A percentile compares a stretch with the other conserved stretches of the same genome.
These are phyloP conservation scores for Chrysotoxum bicinctum DNA, from an alignment of 2,888 invertebrate genomes.

Conservation along the genomic window DNA sequence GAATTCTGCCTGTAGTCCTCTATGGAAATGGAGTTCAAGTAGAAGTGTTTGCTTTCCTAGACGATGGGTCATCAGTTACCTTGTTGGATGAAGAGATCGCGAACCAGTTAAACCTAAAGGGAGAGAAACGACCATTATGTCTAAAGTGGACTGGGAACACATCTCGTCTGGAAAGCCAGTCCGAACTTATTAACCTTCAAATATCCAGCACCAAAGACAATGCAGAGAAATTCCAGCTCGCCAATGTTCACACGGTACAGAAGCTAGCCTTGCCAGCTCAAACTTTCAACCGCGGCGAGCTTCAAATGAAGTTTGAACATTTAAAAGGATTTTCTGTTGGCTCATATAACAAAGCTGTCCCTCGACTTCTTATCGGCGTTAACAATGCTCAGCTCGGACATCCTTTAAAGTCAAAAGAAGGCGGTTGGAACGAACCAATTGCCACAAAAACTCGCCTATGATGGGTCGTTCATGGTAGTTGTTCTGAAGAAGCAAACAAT, in stretches of 20 bases:
- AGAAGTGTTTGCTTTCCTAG: not conserved
- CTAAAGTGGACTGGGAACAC: not conserved
- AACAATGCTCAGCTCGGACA: conserved; percentile 3
- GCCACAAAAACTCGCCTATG: conserved; percentile 43
- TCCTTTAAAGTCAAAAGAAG: conserved; percentile 17
- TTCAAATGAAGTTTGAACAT: not conserved
- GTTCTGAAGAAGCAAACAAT: not conserved
- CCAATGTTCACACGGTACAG: not conserved
- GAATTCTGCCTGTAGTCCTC: not conserved
- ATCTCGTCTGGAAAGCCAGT: not conserved
- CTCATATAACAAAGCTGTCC: not conserved
- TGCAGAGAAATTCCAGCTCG: not conserved
- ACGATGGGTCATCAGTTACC: not conserved
- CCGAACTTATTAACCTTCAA: not conserved
- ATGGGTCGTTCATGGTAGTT: conserved; percentile 30
- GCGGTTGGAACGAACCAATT: not conserved
- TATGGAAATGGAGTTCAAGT: not conserved
- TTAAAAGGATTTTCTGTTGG: not conserved
- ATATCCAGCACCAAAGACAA: not conserved
- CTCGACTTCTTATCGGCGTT: conserved; percentile 8
- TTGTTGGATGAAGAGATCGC: not conserved
- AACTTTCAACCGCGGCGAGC: not conserved
- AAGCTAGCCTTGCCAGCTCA: not conserved
- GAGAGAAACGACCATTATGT: not conserved
- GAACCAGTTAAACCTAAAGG: not conserved